Evolutionary conservation across 2,888 invertebrate species (phyloP).

Genomic region (Tanypteryx hageni): DNA sequence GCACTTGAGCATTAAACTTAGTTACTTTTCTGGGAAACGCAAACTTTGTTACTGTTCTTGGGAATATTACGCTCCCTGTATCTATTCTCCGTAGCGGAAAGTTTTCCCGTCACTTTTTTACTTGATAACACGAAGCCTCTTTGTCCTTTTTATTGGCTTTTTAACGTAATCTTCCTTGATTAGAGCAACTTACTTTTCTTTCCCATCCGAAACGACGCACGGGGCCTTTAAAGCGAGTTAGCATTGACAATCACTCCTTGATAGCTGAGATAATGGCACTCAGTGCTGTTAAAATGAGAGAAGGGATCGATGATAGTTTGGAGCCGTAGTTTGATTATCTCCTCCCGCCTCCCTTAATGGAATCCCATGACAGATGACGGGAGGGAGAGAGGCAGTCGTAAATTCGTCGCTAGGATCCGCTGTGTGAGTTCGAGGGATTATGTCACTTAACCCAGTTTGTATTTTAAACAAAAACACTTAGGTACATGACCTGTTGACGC

Average conservation of each 20-base stretch:
- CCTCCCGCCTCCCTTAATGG: background rate
- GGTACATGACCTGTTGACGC: background rate
- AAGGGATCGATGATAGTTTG: constrained; percentile 20
- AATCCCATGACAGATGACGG: background rate
- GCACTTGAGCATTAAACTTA: too few species aligned
- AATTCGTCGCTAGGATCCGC: background rate
- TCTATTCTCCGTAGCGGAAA: too few species aligned
- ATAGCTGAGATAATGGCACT: constrained; percentile 38
- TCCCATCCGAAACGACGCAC: too few species aligned
- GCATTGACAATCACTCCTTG: constrained; percentile 14
- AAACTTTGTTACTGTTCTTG: too few species aligned
- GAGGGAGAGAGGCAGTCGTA: background rate
- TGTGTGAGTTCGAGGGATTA: background rate
- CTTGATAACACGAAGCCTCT: too few species aligned
- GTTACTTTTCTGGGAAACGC: too few species aligned
- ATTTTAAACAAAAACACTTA: background rate
- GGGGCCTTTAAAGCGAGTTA: background rate
- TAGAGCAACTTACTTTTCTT: too few species aligned
- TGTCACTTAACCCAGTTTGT: background rate
- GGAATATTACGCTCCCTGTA: too few species aligned
- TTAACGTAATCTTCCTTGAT: too few species aligned
- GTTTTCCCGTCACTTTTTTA: too few species aligned
- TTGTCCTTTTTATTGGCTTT: too few species aligned
- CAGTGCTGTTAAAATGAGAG: background rate
- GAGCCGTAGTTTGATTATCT: constrained; percentile 43